These are phyloP conservation scores for Ennomos fuscantarius DNA, from an alignment of 2,888 invertebrate species.

Conservation along the genomic window DNA sequence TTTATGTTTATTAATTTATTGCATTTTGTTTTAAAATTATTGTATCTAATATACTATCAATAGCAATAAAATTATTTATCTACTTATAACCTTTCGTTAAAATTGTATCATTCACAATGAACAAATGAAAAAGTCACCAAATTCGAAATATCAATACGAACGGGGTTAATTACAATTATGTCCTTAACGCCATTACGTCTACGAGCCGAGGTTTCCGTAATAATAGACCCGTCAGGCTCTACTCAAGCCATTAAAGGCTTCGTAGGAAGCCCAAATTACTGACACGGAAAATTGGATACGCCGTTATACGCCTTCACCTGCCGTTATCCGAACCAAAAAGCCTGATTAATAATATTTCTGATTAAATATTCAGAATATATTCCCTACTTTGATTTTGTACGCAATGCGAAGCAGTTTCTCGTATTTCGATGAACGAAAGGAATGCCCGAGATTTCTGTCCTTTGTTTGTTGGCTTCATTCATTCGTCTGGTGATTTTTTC, in stretches of 20 bases:
- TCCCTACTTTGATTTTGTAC: slow-evolving; percentile 46
- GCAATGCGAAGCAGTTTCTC: slow-evolving; percentile 46
- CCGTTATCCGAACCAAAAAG: slow-evolving; percentile 51
- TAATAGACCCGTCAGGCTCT: slow-evolving; percentile 38
- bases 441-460: slow-evolving; percentile 36
- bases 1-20: no score
- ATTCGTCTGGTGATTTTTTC: slow-evolving; percentile 20
- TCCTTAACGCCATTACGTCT: slow-evolving; percentile 16
- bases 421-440: slow-evolving; percentile 30
- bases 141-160: slow-evolving; percentile 18
- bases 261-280: slow-evolving; percentile 45
- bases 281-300: slow-evolving; percentile 52
- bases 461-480: slow-evolving; percentile 20
- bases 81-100: no score
- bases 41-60: no score
- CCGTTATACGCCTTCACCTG: slow-evolving; percentile 36
- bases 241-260: slow-evolving; percentile 33
- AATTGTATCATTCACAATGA: no score
- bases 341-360: slow-evolving; percentile 45
- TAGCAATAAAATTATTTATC: no score
- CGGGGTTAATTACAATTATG: slow-evolving; percentile 22
- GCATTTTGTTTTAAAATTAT: no score
- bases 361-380: slow-evolving; percentile 59
- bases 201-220: slow-evolving; percentile 32
- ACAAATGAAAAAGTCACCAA: no score